Percentiles rank a stretch among this genome's conserved stretches.
These are phyloP conservation scores for Pseudochaenichthys georgianus DNA, from an alignment of 2,797 vertebrate species.

Conservation along the genomic window DNA sequence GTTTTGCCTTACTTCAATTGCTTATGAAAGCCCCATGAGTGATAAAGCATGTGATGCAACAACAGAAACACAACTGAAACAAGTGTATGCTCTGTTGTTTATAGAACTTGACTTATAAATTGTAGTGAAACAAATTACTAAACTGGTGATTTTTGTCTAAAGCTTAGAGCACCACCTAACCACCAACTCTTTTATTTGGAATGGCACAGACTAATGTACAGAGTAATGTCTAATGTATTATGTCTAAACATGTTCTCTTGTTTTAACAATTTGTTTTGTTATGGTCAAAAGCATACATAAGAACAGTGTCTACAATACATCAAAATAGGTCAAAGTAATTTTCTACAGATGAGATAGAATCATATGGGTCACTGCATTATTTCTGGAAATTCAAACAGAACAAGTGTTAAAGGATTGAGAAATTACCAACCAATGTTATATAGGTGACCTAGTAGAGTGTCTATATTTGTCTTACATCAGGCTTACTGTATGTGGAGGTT, in stretches of 20 bases:
- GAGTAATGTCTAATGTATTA: neutral
- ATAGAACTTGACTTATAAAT: neutral
- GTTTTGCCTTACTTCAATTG: neutral
- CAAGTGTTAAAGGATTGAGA: conserved; percentile 78
- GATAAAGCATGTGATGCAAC: neutral
- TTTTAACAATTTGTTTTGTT: conserved; percentile 58
- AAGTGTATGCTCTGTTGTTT: neutral
- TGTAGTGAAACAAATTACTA: neutral
- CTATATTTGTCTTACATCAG: conserved; percentile 79
- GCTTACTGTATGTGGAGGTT: conserved; percentile 53
- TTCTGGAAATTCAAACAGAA: conserved; percentile 82
- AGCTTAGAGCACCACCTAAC: neutral
- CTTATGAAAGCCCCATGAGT: neutral
- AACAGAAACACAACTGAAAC: conserved; percentile 13
- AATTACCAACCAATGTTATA: conserved; percentile 82
- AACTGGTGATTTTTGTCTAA: conserved; percentile 12
- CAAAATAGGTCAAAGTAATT: conserved; percentile 85
- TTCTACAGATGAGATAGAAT: conserved; percentile 77
- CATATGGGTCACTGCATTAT: conserved; percentile 87
- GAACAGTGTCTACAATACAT: conserved; percentile 82
- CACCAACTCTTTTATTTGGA: neutral
- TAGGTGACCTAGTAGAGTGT: conserved; percentile 83
- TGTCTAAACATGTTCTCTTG: conserved; percentile 20
- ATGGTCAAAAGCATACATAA: conserved; percentile 74
- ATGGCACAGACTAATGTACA: conserved; percentile 11